Evolutionary conservation across 2,888 invertebrate genomes (phyloP), one percentile per base, ranked within the genome.

Genomic region (Busseola fusca): DNA sequence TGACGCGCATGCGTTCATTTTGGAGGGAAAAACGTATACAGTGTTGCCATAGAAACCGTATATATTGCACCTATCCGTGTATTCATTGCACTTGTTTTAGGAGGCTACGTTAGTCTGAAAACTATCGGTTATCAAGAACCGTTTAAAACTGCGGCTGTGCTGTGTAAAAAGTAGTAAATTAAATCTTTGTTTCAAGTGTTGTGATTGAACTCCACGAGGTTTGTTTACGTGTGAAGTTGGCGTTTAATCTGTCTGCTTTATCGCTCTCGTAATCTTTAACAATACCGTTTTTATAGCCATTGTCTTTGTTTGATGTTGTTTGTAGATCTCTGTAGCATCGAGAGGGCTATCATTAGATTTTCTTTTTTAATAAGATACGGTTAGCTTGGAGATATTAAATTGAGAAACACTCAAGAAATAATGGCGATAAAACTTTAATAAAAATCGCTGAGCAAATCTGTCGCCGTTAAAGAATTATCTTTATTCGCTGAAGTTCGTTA

Each of bases 1-100:
- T 79, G 80, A 79, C 86, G 93, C 95, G 95, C 94, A 94, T 94
- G 95, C 94, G 94, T 91, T 84, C 80, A 82, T 94, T 94, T 95
- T 94, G 95, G 94, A 94, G 94, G 94, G 94, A 95, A 94, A 93
- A 91, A 87, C 88, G 88, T 89, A 89, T 91, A 91, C 93, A 92
- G 91, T 91, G 93, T 94, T 91, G 90, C 87, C 90, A 95, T 94
- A 85, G 89, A 89, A 80, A 94, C 92, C 86, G 83, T 85, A 88
- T 87, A 83, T 84, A 89, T 86, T 92, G 91, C 92, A 93, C 88
- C 86, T 87, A 87, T 85, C 76, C 74, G 76, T 84, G 86, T 87
- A 76, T 82, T 80, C 74, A 74, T 85, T 84, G 82, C 85, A 86
- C 83, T 81, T 85, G 83, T 85, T 87, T 84, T 80, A 52, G 6